These are phyloP conservation scores for Agrilus mali DNA, from an alignment of 2,888 invertebrate species.

Conservation along the genomic window DNA sequence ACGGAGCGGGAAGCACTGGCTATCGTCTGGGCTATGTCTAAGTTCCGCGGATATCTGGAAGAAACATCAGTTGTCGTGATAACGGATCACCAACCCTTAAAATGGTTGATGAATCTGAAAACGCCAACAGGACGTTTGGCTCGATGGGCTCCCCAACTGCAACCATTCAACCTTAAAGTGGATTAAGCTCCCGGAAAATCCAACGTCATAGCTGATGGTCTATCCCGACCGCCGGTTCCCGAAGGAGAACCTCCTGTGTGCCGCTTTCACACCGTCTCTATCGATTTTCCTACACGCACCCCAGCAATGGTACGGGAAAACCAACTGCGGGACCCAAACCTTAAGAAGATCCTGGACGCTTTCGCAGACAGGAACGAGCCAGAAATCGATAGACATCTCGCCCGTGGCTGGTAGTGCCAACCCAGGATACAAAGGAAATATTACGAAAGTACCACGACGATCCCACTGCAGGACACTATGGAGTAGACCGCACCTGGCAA, in stretches of 20 bases:
- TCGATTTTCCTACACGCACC: no score
- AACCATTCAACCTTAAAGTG: conserved; percentile 24
- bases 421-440: no score
- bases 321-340: no score
- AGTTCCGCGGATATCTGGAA: conserved; percentile 30
- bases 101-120: conserved; percentile 30
- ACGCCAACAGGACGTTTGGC: conserved; percentile 27
- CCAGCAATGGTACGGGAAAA: no score
- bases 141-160: conserved; percentile 29
- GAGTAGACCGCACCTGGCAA: no score
- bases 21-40: conserved; percentile 22
- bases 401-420: no score
- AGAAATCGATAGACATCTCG: conserved; percentile 14
- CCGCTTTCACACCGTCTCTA: background rate
- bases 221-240: conserved; percentile 18
- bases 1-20: conserved; percentile 17
- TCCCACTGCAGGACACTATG: no score
- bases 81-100: conserved; percentile 34
- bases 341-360: no score
- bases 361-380: conserved; percentile 11
- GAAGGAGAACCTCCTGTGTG: background rate
- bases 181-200: conserved; percentile 25
- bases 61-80: conserved; percentile 23
- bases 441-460: no score
- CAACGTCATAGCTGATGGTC: conserved; percentile 26